Base-by-base conservation (phyloP, 2,888 invertebrate genomes). In the Polydrusus pterygomalis region DNA sequence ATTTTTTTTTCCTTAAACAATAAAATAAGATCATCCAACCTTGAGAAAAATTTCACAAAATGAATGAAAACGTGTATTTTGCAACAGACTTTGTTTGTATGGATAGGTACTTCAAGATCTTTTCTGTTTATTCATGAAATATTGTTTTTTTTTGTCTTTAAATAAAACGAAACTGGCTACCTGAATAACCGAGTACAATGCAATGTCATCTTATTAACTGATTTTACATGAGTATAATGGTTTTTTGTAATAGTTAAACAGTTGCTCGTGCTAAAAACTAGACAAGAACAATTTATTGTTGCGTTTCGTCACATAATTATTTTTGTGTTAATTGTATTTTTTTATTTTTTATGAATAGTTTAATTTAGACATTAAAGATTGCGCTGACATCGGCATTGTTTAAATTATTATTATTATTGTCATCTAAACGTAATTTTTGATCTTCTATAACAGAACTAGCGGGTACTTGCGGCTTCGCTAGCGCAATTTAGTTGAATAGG, bases 201-300 rank as follows among this genome's bases (percentile, higher is more conserved):
- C 69, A 69, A 69, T 58, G 69, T 56, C 69, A 69, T 18, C 49
- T n/a, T 68, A 56, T 51, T 58, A 58, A 58, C 58, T 54, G 54
- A 56, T 69, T 69, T 69, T 69, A 69, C 58, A 69, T 43, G 43
- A 69, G 38, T 69, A 69, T 56, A 69, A 69, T 69, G 43, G 56
- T 69, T 58, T 67, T 54, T 58, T 54, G 69, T 56, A 69, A 69
- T 58, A 56, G 13, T 18, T 58, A 69, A 69, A 58, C 25, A 43
- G 18, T 15, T 43, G 45, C 56, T 54, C 69, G 69, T 69, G 69
- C 69, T 69, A 43, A 43, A 38, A 51, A 38, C 15, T 38, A 58
- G 58, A 58, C 58, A 58, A 58, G 38, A 58, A 58, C 38, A 58
- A 58, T 58, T 47, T 25, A 58, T 58, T 58, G 58, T 58, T 58